These are phyloP conservation scores for Drosophila fuyamai DNA, from an alignment of 1,140 invertebrate genomes.

Conservation along the genomic window DNA sequence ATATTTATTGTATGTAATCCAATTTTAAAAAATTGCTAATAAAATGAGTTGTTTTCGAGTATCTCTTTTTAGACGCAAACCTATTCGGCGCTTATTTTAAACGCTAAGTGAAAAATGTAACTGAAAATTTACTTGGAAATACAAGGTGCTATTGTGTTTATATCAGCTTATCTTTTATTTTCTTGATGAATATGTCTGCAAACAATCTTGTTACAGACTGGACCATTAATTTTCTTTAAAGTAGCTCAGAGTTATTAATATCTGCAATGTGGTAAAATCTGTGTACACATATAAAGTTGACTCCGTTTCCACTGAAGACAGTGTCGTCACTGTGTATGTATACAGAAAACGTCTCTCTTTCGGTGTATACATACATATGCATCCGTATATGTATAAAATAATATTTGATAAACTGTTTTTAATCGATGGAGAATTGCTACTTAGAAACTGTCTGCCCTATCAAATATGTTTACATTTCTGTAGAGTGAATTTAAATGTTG, in stretches of 20 bases:
- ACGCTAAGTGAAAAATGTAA: conserved; percentile 29
- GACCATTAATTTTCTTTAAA: not conserved
- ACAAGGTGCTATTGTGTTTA: no score
- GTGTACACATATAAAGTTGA: not conserved
- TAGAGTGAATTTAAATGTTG: no score
- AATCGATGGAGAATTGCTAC: not conserved
- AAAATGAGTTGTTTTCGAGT: conserved; percentile 12
- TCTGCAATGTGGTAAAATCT: not conserved
- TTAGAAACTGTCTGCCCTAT: not conserved
- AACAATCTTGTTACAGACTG: not conserved
- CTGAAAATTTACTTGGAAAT: conserved; percentile 11
- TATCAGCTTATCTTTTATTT: not conserved
- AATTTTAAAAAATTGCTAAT: conserved; percentile 1
- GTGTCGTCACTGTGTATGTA: conserved; percentile 57
- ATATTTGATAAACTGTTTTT: not conserved
- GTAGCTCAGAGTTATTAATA: not conserved
- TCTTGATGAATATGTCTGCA: not conserved
- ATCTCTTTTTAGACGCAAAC: not conserved
- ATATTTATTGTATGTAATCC: conserved; percentile 10
- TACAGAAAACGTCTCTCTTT: conserved; percentile 55
- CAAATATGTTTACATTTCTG: no score
- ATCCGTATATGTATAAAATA: conserved; percentile 20
- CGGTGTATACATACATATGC: conserved; percentile 16
- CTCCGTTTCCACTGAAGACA: not conserved
- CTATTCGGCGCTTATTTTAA: conserved; percentile 12